Evolutionary conservation across 2,888 invertebrate genomes (phyloP).

Genomic region (Synanthedon tipuliformis): DNA sequence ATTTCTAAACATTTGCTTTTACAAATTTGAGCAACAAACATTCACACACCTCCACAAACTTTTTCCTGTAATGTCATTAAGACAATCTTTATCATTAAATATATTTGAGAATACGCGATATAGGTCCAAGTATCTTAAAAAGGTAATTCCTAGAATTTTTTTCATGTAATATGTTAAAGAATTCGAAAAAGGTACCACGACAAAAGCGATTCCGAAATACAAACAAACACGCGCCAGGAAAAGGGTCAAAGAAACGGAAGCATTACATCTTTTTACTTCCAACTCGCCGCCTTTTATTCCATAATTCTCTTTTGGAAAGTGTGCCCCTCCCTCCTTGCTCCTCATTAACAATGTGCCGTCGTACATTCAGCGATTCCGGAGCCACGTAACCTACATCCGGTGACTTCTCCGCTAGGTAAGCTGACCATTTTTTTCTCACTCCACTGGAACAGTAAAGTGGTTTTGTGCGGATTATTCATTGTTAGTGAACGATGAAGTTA

Average conservation of each 20-base stretch:
- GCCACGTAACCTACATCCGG: constrained; percentile 28
- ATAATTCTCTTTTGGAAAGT: constrained; percentile 30
- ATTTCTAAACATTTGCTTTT: too few species aligned
- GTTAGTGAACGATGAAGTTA: too few species aligned
- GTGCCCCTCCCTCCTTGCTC: constrained; percentile 20
- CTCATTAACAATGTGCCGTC: constrained; percentile 43
- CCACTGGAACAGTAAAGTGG: background rate
- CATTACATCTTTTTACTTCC: constrained; percentile 28
- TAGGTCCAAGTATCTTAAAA: too few species aligned
- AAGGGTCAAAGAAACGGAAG: constrained; percentile 11
- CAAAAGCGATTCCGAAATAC: background rate
- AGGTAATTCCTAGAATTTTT: too few species aligned
- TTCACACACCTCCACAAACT: too few species aligned
- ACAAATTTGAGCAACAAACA: too few species aligned
- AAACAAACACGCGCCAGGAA: background rate
- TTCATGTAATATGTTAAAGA: too few species aligned
- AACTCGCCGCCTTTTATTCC: constrained; percentile 26
- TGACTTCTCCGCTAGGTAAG: constrained; percentile 23
- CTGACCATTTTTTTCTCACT: background rate
- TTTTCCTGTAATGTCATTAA: too few species aligned
- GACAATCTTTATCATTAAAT: too few species aligned
- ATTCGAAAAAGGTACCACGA: background rate
- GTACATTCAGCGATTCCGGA: constrained; percentile 40
- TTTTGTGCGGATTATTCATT: background rate
- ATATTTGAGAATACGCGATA: too few species aligned